These are phyloP conservation scores for Petromus typicus DNA, from an alignment of 2,113 vertebrate species.

Conservation along the genomic window DNA sequence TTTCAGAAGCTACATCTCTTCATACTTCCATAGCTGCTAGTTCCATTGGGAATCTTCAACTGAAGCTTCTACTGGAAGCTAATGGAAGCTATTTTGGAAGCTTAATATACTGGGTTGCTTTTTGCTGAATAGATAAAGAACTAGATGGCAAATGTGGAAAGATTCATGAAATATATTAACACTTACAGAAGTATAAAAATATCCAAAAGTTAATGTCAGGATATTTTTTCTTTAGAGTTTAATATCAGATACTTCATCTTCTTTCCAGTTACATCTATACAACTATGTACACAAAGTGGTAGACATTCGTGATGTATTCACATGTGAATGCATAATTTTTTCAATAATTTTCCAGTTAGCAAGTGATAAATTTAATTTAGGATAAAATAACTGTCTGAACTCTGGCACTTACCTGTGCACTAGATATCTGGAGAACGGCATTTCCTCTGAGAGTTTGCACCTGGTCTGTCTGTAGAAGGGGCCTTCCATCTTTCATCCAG, in stretches of 20 bases:
- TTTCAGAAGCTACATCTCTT: not conserved
- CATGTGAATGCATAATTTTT: not conserved
- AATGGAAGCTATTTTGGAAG: not conserved
- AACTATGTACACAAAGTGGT: not conserved
- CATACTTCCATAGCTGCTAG: not conserved
- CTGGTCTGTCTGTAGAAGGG: constrained; percentile 89
- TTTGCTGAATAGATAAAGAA: not conserved
- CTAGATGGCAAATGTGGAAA: not conserved
- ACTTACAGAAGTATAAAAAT: not conserved
- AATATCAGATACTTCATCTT: not conserved
- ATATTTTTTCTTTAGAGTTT: not conserved
- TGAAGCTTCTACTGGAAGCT: too few species aligned
- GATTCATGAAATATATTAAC: not conserved
- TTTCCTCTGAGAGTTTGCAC: constrained; percentile 88
- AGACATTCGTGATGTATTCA: not conserved
- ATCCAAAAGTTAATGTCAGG: not conserved
- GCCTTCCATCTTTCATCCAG: constrained; percentile 97
- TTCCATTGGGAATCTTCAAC: not conserved
- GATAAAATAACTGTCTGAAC: not conserved
- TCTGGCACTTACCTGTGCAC: constrained; percentile 89
- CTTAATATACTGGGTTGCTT: not conserved
- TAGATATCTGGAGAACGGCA: constrained; percentile 90
- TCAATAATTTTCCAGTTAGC: not conserved
- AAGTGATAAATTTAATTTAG: not conserved
- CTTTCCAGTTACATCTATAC: not conserved